A percentile compares a stretch with the other conserved stretches of the same genome.
These are phyloP conservation scores for Hippocampus abdominalis DNA, from an alignment of 2,113 vertebrate species.

Conservation along the genomic window DNA sequence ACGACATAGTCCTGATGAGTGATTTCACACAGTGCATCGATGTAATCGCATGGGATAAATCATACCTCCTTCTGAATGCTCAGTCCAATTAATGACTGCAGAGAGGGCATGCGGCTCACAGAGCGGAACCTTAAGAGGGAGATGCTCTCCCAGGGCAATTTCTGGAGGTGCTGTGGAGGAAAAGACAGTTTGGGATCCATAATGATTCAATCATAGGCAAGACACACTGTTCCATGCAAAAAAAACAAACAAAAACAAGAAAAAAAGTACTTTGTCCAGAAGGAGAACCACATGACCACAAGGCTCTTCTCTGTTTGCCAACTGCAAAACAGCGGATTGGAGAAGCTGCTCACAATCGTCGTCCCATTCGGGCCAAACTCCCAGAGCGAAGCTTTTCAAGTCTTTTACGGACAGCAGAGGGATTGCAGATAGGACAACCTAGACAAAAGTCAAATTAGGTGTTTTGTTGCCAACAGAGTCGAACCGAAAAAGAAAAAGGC, in stretches of 20 bases:
- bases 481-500: not conserved
- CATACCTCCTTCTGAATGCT: conserved; percentile 74
- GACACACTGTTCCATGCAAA: not conserved
- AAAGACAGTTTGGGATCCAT: not conserved
- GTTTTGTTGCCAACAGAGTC: not conserved
- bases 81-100: conserved; percentile 82
- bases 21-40: not conserved
- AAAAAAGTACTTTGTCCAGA: conserved; percentile 87
- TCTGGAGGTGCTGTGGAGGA: conserved; percentile 81
- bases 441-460: conserved; percentile 3
- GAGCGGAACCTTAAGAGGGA: conserved; percentile 68
- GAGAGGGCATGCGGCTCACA: conserved; percentile 83
- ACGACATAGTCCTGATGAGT: not conserved
- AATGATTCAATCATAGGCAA: not conserved
- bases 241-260: too few relatives aligned
- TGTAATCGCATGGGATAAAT: not conserved
- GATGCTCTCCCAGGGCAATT: conserved; percentile 88
- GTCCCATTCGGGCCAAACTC: conserved; percentile 64
- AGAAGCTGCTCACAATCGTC: conserved; percentile 66
- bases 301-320: conserved; percentile 23
- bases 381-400: conserved; percentile 61
- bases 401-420: conserved; percentile 68
- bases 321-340: conserved; percentile 53
- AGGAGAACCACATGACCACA: conserved; percentile 79
- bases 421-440: conserved; percentile 74